These are phyloP conservation scores for Aramus guarauna DNA, from an alignment of 2,113 vertebrate species.

Conservation along the genomic window DNA sequence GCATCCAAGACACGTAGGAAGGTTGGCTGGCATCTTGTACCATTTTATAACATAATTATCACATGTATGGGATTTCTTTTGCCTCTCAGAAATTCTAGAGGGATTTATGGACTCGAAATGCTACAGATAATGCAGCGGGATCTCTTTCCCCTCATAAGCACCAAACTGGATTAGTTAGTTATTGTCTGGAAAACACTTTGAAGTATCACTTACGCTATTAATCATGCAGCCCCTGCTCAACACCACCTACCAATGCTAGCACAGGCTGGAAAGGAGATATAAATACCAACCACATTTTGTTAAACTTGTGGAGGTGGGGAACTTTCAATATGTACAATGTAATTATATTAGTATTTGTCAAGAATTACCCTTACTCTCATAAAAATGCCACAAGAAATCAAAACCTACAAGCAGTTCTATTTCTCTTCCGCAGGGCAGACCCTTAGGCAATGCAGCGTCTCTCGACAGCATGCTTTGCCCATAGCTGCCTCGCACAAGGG, in stretches of 20 bases:
- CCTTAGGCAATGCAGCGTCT: not conserved
- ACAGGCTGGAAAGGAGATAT: not conserved
- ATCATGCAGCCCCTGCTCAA: not conserved
- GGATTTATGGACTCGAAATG: not conserved
- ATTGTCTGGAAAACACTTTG: conserved; percentile 18
- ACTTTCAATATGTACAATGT: not conserved
- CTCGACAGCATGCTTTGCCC: not conserved
- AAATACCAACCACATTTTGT: not conserved
- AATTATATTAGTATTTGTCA: conserved; percentile 21
- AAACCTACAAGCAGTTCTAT: not conserved
- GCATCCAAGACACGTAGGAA: not conserved
- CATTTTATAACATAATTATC: not conserved
- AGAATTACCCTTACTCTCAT: not conserved
- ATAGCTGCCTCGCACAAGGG: not conserved
- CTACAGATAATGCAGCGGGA: not conserved
- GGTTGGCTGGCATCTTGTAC: not conserved
- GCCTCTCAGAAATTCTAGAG: not conserved
- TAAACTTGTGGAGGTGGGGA: not conserved
- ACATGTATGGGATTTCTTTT: not conserved
- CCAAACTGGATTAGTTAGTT: conserved; percentile 9
- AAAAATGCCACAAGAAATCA: not conserved
- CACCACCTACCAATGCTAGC: not conserved
- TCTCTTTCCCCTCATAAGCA: not conserved
- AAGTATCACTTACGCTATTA: not conserved
- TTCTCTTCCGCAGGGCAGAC: not conserved